phyloP scores from a whole-genome alignment of 2,888 invertebrate species.

The Stenchaetothrips biformis region DNA sequence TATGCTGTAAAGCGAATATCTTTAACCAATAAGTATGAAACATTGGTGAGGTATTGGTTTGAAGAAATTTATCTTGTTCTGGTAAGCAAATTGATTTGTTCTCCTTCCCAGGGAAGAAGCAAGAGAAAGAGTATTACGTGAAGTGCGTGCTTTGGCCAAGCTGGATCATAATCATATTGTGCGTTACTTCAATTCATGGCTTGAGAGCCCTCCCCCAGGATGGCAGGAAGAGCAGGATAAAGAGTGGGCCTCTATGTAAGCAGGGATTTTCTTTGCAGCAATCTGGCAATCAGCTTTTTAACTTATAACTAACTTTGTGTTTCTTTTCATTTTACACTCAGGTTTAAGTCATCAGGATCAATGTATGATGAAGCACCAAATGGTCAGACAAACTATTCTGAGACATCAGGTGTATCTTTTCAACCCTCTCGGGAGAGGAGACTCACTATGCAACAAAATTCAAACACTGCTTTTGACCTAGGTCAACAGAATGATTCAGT shows the following conservation, averaged over 20 bases:
- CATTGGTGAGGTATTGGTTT: neutral
- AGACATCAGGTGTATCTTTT: neutral
- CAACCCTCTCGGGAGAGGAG: neutral
- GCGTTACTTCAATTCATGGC: conserved; percentile 92
- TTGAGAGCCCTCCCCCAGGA: conserved; percentile 81
- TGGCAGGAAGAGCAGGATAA: conserved; percentile 82
- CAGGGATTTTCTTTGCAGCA: conserved; percentile 36
- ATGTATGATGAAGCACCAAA: neutral
- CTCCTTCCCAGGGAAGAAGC: conserved; percentile 61
- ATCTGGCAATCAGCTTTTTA: neutral
- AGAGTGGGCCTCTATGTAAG: conserved; percentile 47
- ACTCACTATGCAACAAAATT: neutral
- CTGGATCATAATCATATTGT: conserved; percentile 94
- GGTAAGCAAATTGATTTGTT: conserved; percentile 26
- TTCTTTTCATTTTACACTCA: neutral
- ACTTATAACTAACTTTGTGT: neutral
- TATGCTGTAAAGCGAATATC: conserved; percentile 95
- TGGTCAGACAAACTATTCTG: neutral
- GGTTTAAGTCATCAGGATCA: neutral
- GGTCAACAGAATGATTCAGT: neutral
- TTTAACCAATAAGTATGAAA: conserved; percentile 64
- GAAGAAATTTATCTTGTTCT: conserved; percentile 27
- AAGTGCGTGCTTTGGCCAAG: conserved; percentile 90
- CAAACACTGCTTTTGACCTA: neutral
- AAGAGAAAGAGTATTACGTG: conserved; percentile 83